Percentiles rank a stretch among this genome's conserved stretches.
Evolutionary conservation across 2,113 vertebrate species (phyloP).

Genomic region (Nannobrachium achirus): DNA sequence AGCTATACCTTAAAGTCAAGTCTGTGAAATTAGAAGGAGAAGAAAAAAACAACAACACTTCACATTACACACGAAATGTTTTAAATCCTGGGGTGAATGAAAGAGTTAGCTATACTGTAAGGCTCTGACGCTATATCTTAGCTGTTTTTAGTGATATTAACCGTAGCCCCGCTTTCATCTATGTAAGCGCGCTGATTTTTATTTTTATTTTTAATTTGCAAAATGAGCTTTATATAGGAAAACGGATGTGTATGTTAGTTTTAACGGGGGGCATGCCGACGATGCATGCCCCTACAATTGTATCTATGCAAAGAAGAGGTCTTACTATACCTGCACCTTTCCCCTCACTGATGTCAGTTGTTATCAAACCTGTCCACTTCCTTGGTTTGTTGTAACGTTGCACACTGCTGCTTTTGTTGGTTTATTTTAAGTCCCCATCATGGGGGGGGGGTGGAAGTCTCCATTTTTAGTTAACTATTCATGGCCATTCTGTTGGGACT

Average conservation of each 20-base stretch:
- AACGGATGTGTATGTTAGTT: slow-evolving; percentile 9
- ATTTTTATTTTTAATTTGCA: not conserved
- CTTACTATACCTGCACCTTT: slow-evolving; percentile 29
- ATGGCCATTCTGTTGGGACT: too few species aligned
- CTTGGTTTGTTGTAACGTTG: not conserved
- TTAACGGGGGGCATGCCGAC: slow-evolving; percentile 29
- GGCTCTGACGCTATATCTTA: not conserved
- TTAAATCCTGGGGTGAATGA: too few species aligned
- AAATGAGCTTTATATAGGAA: slow-evolving; percentile 35
- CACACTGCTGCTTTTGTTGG: not conserved
- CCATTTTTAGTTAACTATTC: not conserved
- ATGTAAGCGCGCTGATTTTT: not conserved
- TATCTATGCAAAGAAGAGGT: slow-evolving; percentile 65
- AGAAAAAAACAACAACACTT: too few species aligned
- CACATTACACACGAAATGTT: not conserved
- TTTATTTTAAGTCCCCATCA: not conserved
- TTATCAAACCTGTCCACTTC: slow-evolving; percentile 19
- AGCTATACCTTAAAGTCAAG: not conserved
- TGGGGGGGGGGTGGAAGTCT: not conserved
- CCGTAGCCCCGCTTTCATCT: not conserved
- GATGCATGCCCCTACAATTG: slow-evolving; percentile 22
- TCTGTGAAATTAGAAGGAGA: not conserved
- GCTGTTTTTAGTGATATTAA: not conserved
- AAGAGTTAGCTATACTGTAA: too few species aligned
- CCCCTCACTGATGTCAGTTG: slow-evolving; percentile 33